Conservation (phyloP, 1,140 invertebrate genomes). For the Tetragonula clypearis region DNA sequence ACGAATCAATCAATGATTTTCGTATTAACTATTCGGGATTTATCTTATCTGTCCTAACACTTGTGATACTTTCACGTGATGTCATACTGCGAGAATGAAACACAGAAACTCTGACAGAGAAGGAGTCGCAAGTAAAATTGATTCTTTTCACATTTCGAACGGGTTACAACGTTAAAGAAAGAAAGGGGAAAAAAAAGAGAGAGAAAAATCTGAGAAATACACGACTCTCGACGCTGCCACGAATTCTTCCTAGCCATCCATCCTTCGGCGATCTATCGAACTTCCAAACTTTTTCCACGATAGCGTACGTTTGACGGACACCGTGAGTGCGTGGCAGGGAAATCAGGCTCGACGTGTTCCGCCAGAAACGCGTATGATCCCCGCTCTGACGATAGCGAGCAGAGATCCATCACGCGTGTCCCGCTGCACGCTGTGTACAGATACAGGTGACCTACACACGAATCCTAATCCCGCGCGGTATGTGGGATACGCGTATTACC, state of each 20-base stretch:
- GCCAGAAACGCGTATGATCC: conserved; percentile 8
- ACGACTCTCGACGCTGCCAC: no score
- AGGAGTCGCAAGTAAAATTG: no score
- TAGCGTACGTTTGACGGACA: background rate
- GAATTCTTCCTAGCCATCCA: background rate
- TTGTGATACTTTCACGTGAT: background rate
- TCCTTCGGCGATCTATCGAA: background rate
- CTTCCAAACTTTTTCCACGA: background rate
- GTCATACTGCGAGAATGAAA: background rate
- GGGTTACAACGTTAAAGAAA: no score
- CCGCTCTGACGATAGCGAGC: background rate
- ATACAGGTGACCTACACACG: background rate
- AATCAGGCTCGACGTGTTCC: background rate
- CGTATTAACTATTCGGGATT: no score
- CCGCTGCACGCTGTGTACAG: no score
- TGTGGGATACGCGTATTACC: conserved; percentile 10
- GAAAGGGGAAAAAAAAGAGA: no score
- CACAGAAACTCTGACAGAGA: no score
- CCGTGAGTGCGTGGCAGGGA: background rate
- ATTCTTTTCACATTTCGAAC: no score
- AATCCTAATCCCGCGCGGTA: conserved; percentile 16
- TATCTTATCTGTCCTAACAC: no score
- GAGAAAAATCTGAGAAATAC: no score
- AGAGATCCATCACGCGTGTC: conserved; percentile 5
- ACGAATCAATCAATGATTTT: no score